Base-by-base conservation (phyloP, 1,140 invertebrate species). In the Drosophila orena region DNA sequence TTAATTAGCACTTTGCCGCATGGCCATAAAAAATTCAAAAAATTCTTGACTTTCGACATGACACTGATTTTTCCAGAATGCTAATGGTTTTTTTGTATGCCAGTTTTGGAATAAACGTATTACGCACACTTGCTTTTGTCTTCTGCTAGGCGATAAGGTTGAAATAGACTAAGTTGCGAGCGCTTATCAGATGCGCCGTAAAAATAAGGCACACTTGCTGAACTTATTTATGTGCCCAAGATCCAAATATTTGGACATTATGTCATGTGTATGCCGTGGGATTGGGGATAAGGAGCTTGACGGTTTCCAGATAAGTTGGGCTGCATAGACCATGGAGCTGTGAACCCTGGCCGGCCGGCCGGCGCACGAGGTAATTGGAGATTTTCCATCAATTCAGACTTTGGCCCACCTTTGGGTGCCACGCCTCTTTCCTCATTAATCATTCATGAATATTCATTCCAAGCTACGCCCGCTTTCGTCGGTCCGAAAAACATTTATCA, bases 371-470 rank as follows among this genome's bases (percentile, higher is more conserved):
- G 71, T 68, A 76, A 77, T 77, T 77, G 54, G 30, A 69, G 73
- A 68, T 60, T 77, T 68, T 69, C 49, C 37, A 49, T 17, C 15
- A 10, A 22, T 44, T 24, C 46, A 34, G 24, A 44, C 50, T 61
- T 44, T 50, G 40, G 42, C 38, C 58, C 64, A 65, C 20, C 64
- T 43, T 37, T 44, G 17, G 40, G 8, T 0, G 42, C n/a, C 37
- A 38, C 14, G 37, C 37, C 37, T 43, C 55, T 43, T 20, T 24
- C 54, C 43, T 81, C 83, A 89, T 86, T 83, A 89, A 89, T 86
- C 79, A 79, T 86, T 86, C 60, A 79, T 83, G 76, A 76, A 86
- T 83, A 86, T 89, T 83, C 84, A 79, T 66, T 58, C 60, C 42
- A 34, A 22, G 30, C 5, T 40, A 77, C 68, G 68, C 66, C 57